Percentiles rank a stretch among this genome's conserved stretches.
These are phyloP conservation scores for Macrosteles quadrilineatus DNA, from an alignment of 1,140 invertebrate genomes.

Conservation along the genomic window DNA sequence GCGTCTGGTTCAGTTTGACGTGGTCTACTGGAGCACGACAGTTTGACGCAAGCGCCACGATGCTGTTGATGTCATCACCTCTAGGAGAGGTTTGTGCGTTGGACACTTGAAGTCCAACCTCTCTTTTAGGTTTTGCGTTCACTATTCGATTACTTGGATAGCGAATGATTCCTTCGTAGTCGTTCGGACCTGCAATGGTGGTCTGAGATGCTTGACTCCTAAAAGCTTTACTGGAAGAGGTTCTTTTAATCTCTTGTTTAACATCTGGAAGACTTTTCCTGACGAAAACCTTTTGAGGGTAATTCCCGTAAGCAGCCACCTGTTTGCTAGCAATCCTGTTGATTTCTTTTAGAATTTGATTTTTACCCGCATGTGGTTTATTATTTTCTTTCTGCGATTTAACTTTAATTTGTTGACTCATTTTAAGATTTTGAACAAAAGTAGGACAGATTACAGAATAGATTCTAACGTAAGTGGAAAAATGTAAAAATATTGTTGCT, in stretches of 20 bases:
- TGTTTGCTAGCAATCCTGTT: background rate
- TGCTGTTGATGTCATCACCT: background rate
- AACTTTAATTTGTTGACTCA: slow-evolving; percentile 3
- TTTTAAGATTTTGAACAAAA: background rate
- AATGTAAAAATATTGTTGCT: background rate
- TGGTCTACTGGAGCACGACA: background rate
- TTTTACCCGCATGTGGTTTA: background rate
- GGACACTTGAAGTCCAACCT: background rate
- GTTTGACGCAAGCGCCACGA: background rate
- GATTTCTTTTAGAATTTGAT: slow-evolving; percentile 8
- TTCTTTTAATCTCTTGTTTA: background rate
- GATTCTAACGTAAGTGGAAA: background rate
- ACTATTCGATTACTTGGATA: background rate
- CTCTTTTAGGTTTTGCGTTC: background rate
- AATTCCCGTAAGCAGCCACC: background rate
- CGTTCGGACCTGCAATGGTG: background rate
- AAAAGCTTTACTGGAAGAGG: background rate
- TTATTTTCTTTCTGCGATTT: background rate
- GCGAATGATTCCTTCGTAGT: slow-evolving; percentile 6
- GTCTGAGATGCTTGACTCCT: background rate
- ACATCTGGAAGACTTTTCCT: background rate
- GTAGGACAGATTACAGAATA: too few species aligned
- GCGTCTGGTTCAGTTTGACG: slow-evolving; percentile 14
- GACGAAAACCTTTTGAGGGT: background rate
- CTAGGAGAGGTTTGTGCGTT: background rate